Evolutionary conservation across 2,888 invertebrate species (phyloP).

Genomic region (Scaptomyza tumidula): DNA sequence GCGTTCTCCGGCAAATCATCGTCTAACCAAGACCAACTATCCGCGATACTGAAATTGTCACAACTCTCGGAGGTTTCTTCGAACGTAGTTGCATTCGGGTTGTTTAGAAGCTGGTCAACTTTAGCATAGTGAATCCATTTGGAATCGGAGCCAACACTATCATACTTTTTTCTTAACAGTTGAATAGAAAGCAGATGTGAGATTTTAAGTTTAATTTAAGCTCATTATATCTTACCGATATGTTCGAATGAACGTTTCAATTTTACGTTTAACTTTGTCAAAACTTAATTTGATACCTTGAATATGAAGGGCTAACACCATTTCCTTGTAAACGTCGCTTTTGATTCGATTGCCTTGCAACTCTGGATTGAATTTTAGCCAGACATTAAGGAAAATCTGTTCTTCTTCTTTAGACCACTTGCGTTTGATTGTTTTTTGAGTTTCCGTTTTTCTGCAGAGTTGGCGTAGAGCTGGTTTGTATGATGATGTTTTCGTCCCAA

Average conservation of each 20-base stretch:
- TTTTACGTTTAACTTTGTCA: slow-evolving; percentile 37
- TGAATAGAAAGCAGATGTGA: background rate
- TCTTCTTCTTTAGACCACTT: slow-evolving; percentile 45
- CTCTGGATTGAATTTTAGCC: slow-evolving; percentile 29
- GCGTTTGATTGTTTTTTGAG: background rate
- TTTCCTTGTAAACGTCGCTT: slow-evolving; percentile 23
- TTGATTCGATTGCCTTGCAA: slow-evolving; percentile 16
- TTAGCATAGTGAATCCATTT: slow-evolving; percentile 44
- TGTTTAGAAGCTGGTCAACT: slow-evolving; percentile 23
- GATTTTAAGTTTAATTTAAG: no score
- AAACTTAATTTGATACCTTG: slow-evolving; percentile 17
- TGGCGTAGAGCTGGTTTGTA: background rate
- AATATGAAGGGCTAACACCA: slow-evolving; percentile 28
- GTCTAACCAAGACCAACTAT: slow-evolving; percentile 10
- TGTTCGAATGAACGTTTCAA: slow-evolving; percentile 36
- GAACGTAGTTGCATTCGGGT: slow-evolving; percentile 2
- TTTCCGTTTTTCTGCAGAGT: background rate
- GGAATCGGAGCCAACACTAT: background rate
- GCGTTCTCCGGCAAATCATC: background rate
- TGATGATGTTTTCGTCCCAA: background rate
- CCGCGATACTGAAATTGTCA: slow-evolving; percentile 4
- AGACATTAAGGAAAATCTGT: slow-evolving; percentile 37
- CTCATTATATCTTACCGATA: slow-evolving; percentile 34
- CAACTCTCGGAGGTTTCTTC: background rate
- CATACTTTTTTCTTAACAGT: slow-evolving; percentile 21